Conservation (phyloP, 2,113 vertebrate species). For the Columbina picui region DNA sequence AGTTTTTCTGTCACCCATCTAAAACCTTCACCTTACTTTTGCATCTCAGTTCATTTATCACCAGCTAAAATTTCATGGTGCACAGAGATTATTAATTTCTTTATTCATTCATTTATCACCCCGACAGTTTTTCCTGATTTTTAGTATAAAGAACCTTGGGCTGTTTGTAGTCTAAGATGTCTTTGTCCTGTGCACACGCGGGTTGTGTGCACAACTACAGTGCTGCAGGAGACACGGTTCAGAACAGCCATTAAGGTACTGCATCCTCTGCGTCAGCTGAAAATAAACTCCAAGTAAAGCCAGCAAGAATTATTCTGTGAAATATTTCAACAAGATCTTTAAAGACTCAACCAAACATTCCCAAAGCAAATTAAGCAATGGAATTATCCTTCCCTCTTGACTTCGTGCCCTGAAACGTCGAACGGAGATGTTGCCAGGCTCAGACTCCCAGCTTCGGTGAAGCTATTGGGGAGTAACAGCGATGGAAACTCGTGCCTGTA, state of each 20-base stretch:
- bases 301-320: conserved; percentile 5
- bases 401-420: not conserved
- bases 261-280: not conserved
- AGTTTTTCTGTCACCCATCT: not conserved
- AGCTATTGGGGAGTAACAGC: not conserved
- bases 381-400: conserved; percentile 35
- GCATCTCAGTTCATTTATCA: not conserved
- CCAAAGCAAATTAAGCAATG: conserved; percentile 27
- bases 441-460: not conserved
- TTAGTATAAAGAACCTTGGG: not conserved
- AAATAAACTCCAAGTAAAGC: conserved; percentile 20
- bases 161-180: not conserved
- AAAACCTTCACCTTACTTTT: not conserved
- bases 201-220: not conserved
- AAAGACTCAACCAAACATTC: conserved; percentile 34
- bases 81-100: not conserved
- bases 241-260: not conserved
- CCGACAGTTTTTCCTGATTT: not conserved
- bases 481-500: not conserved
- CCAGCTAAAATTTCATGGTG: not conserved
- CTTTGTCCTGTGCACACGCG: not conserved
- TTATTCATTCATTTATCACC: not conserved
- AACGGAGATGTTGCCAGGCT: not conserved
- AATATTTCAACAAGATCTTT: conserved; percentile 18
- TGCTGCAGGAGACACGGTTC: not conserved